phyloP scores from a whole-genome alignment of 1,140 invertebrate genomes.

The Aleiodes sp. region DNA sequence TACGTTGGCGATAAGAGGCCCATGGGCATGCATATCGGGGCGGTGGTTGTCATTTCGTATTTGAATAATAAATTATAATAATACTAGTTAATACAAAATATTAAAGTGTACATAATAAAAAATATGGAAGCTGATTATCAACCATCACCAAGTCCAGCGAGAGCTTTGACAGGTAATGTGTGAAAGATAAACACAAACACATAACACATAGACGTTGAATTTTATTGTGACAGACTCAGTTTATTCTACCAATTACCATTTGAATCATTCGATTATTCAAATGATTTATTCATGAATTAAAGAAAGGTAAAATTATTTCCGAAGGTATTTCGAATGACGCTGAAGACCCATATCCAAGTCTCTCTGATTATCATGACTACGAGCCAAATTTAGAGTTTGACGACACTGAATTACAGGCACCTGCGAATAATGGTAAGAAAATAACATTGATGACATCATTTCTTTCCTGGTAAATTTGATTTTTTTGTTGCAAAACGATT shows the following conservation, averaged over 20 bases:
- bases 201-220: not conserved
- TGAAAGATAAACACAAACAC: not conserved
- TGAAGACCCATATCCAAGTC: constrained; percentile 87
- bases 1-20: constrained; percentile 15
- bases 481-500: not conserved
- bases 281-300: constrained; percentile 18
- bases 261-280: not conserved
- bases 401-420: constrained; percentile 84
- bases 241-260: not conserved
- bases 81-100: not conserved
- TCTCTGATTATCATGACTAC: constrained; percentile 92
- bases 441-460: not conserved
- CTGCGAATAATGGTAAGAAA: constrained; percentile 55
- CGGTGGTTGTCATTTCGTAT: not conserved
- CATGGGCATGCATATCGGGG: not conserved
- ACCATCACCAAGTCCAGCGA: constrained; percentile 40
- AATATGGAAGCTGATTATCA: constrained; percentile 46
- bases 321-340: constrained; percentile 65
- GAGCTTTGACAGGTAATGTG: constrained; percentile 43
- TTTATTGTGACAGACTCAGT: not conserved
- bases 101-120: not conserved
- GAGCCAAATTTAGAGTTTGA: constrained; percentile 96
- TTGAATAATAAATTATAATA: not conserved
- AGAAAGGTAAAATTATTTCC: constrained; percentile 17
- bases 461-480: not conserved